Evolutionary conservation across 2,888 invertebrate genomes (phyloP), one percentile per base, ranked within the genome.

Genomic region (Chouioia cunea): DNA sequence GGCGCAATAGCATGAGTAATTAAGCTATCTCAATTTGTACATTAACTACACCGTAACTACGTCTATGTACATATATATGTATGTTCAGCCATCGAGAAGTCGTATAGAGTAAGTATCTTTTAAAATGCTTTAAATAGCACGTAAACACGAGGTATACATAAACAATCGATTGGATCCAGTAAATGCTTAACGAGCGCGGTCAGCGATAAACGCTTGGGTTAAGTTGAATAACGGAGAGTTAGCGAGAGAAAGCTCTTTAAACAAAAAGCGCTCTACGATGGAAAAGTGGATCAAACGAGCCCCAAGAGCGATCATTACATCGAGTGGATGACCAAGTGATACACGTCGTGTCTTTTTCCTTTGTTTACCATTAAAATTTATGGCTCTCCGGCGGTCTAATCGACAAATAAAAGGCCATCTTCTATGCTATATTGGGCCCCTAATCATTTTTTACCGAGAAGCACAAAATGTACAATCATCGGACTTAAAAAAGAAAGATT

Each of bases 381-480:
- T 15, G 8, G 64, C 44, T 2, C 16, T 52, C 46, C 22, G 8
- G 64, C 44, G 8, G 12, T 52, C 46, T 50, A 64, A 64, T 64
- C 64, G 53, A 22, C 46, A 6, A 27, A 53, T 27, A 54, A 64
- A 54, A 48, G n/a, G 56, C 62, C 14, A n/a, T n/a, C n/a, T n/a
- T n/a, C n/a, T n/a, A n/a, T 0, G 46, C 10, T 15, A 27, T 4
- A 10, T 6, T n/a, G 27, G 64, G 47, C 46, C 10, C 59, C 16
- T 63, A 70, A 70, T 65, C 53, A 70, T 70, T 70, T 52, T 22
- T 16, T 54, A 65, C 52, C 50, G 58, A 53, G 56, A 63, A 15
- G 58, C 64, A 44, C 67, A 68, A 76, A 71, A 62, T 70, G 71
- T 12, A 20, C 54, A 68, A 64, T 62, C 53, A 58, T 47, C 1